Evolutionary conservation across 1,140 invertebrate species (phyloP), one percentile per base, ranked within the genome.

Genomic region (Harpegnathos saltator): DNA sequence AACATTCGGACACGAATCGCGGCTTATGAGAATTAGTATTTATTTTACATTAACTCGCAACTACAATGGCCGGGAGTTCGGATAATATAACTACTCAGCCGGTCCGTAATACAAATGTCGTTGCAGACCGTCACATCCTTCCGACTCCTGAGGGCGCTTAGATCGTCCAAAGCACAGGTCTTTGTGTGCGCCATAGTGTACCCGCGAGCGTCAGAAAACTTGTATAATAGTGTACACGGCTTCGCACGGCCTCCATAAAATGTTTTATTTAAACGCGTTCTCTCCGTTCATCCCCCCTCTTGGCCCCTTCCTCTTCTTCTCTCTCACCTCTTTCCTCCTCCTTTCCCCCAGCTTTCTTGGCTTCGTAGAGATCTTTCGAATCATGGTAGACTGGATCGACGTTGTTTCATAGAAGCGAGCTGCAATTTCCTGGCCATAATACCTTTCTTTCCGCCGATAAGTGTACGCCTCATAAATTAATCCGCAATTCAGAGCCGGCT

Each of bases 361-460:
- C 11, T 14, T 81, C 56, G 44, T 50, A 26, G 15, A n/a, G 19
- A 52, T 33, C 26, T n/a, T 33, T 44, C 56, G 44, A 24, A 56
- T 26, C 44, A 22, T n/a, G 22, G 48, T 24, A 14, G 17, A 11
- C 0, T 38, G 17, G 29, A 82, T 81, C 56, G 68, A 72, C 59
- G 54, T 12, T 29, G 22, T 54, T 68, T 78, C 22, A 58, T 29
- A 44, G 12, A 73, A 61, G 26, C 19, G 50, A 75, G 48, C 50
- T 74, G 17, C 14, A 82, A 63, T 82, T 82, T 82, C 72, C 71
- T 75, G 3, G 11, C 11, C 14, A 24, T 74, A 81, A 61, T 71
- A 73, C 19, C 48, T 74, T 75, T 63, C 44, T 82, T 56, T 65
- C 22, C n/a, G 48, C 17, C 15, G 48, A 63, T 75, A 63, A 62